Evolutionary conservation across 2,888 invertebrate genomes (phyloP), one percentile per base, ranked within the genome.

Genomic region (Mechanitis mazaeus): DNA sequence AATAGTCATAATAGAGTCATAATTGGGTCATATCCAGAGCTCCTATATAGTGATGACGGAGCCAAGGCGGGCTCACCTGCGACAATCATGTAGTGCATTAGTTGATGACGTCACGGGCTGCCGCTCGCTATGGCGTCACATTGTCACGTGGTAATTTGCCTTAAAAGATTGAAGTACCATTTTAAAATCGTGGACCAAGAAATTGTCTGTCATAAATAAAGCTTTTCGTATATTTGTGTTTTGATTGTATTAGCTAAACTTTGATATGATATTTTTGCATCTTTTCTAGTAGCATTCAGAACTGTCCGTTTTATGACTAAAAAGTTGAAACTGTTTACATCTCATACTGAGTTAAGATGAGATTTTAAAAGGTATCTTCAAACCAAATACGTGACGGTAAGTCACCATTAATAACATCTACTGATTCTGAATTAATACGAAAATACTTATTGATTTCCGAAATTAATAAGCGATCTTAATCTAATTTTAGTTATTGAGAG

Each of bases 61-160:
- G 42, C 42, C 42, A 42, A 42, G 42, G 66, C 67, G 67, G 66
- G 69, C 72, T 77, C 74, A 80, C 78, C 81, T 78, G 77, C 72
- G 61, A 76, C 77, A 75, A 79, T 77, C 73, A 75, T 70, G 76
- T 80, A 79, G 83, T 85, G 81, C 87, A 86, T 87, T 87, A 86
- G 85, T 84, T 83, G 87, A 87, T 87, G 85, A 84, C 79, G 85
- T 87, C 85, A 87, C 80, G 79, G 74, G 69, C 75, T 78, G 75
- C 67, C 82, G 77, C 81, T 63, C 60, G 56, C 61, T 50, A 66
- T 64, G 63, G 67, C 60, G 69, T 69, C 71, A 73, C 72, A 74
- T 74, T 77, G 75, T 71, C 69, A 68, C 72, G 69, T 72, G 68
- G 72, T 83, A 83, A 84, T 84, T 79, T 73, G 78, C 79, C 80